These are phyloP conservation scores for Calycopis cecrops DNA, from an alignment of 1,140 invertebrate species.

Conservation along the genomic window DNA sequence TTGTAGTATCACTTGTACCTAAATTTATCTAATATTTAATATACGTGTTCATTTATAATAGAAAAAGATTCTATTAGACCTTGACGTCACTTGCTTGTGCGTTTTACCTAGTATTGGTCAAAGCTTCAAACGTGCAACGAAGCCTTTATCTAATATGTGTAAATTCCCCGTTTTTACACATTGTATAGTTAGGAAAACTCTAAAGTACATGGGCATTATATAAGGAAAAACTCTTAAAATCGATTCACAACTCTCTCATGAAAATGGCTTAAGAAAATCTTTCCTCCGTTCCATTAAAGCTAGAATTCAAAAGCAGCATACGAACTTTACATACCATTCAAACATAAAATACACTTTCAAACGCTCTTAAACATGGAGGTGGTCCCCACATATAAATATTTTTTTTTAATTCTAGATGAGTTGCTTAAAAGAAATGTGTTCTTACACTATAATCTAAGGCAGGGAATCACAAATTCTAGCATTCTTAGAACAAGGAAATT, in stretches of 20 bases:
- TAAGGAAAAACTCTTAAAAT: slow-evolving; percentile 36
- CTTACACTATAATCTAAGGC: slow-evolving; percentile 54
- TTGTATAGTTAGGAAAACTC: slow-evolving; percentile 34
- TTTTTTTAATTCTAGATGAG: slow-evolving; percentile 35
- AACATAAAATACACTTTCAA: slow-evolving; percentile 50
- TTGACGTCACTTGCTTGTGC: slow-evolving; percentile 45
- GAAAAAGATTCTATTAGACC: slow-evolving; percentile 24
- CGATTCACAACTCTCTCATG: slow-evolving; percentile 61
- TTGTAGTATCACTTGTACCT: slow-evolving; percentile 48
- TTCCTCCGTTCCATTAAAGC: slow-evolving; percentile 40
- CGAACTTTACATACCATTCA: slow-evolving; percentile 44
- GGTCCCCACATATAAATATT: slow-evolving; percentile 61
- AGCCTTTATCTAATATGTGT: slow-evolving; percentile 56
- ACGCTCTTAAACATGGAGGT: slow-evolving; percentile 56
- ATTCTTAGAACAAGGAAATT: slow-evolving; percentile 43
- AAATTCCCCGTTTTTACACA: slow-evolving; percentile 71
- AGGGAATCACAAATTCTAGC: slow-evolving; percentile 63
- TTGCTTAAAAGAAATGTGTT: slow-evolving; percentile 42
- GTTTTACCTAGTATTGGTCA: slow-evolving; percentile 40
- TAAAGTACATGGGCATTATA: slow-evolving; percentile 38
- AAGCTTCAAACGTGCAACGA: slow-evolving; percentile 59
- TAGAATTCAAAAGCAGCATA: slow-evolving; percentile 49
- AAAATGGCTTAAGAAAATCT: slow-evolving; percentile 41
- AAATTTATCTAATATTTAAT: slow-evolving; percentile 20
- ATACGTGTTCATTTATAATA: slow-evolving; percentile 12